Conservation (phyloP, 2,888 invertebrate species). For the Icerya purchasi region DNA sequence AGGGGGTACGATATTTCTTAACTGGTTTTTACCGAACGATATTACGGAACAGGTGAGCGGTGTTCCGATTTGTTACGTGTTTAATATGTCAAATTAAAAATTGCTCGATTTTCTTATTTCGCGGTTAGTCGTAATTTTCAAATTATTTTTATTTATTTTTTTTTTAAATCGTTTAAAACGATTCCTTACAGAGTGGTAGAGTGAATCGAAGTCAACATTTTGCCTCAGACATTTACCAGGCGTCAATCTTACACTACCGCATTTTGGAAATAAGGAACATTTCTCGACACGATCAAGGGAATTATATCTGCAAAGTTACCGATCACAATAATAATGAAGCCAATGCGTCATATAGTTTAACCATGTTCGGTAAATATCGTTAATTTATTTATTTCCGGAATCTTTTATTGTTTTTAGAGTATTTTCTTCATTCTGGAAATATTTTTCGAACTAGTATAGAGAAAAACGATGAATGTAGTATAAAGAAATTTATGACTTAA, state of each 20-base stretch:
- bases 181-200: conserved; percentile 1
- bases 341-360: neutral
- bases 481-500: too few species aligned
- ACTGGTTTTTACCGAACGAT: conserved; percentile 23
- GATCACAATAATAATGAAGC: conserved; percentile 16
- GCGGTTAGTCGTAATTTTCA: too few species aligned
- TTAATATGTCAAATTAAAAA: too few species aligned
- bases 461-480: too few species aligned
- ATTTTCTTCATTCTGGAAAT: too few species aligned
- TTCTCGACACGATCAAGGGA: conserved; percentile 24
- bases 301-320: conserved; percentile 25
- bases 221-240: neutral
- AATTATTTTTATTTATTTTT: neutral
- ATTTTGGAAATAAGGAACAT: conserved; percentile 25
- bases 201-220: neutral
- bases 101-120: too few species aligned
- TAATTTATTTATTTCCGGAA: neutral
- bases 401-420: too few species aligned
- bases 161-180: too few species aligned
- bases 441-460: too few species aligned
- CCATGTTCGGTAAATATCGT: neutral
- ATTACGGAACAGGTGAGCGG: neutral
- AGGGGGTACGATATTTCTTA: conserved; percentile 21
- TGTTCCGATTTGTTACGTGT: too few species aligned
- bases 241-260: conserved; percentile 14